These are phyloP conservation scores for Hylomyscus alleni DNA, from an alignment of 2,797 vertebrate species.

Conservation along the genomic window DNA sequence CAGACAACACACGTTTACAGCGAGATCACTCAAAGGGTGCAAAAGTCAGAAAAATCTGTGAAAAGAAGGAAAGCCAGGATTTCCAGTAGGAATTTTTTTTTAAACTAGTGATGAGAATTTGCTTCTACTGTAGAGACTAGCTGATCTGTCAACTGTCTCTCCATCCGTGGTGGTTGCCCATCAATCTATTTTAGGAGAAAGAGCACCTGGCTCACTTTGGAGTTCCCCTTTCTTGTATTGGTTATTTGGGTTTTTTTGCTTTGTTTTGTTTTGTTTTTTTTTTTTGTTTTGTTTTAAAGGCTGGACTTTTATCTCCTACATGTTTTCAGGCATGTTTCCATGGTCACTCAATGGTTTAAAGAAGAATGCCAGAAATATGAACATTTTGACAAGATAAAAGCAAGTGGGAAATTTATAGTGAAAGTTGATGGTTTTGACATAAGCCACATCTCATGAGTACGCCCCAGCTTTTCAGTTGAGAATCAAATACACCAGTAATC, in stretches of 20 bases:
- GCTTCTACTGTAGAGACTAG: slow-evolving; percentile 68
- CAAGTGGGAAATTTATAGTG: slow-evolving; percentile 71
- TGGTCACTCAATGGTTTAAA: slow-evolving; percentile 53
- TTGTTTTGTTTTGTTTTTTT: neutral
- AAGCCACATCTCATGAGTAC: slow-evolving; percentile 10
- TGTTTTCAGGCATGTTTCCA: slow-evolving; percentile 48
- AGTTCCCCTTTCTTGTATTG: slow-evolving; percentile 56
- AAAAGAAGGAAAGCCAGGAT: slow-evolving; percentile 88
- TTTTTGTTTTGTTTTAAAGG: neutral
- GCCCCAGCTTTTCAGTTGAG: slow-evolving; percentile 24
- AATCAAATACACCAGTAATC: slow-evolving; percentile 7
- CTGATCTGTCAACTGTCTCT: slow-evolving; percentile 69
- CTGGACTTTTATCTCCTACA: slow-evolving; percentile 56
- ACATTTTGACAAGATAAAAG: slow-evolving; percentile 67
- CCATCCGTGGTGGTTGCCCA: slow-evolving; percentile 36
- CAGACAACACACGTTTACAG: slow-evolving; percentile 87
- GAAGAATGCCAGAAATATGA: slow-evolving; percentile 69
- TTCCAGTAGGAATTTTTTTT: slow-evolving; percentile 88
- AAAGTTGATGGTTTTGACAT: slow-evolving; percentile 22
- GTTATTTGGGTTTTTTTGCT: neutral
- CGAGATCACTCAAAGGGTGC: slow-evolving; percentile 85
- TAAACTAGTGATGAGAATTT: slow-evolving; percentile 67
- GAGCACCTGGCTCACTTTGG: slow-evolving; percentile 63
- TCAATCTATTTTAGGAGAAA: slow-evolving; percentile 74
- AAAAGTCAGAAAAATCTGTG: slow-evolving; percentile 85